Evolutionary conservation across 2,113 vertebrate genomes (phyloP).

Genomic region (Strigops habroptila): DNA sequence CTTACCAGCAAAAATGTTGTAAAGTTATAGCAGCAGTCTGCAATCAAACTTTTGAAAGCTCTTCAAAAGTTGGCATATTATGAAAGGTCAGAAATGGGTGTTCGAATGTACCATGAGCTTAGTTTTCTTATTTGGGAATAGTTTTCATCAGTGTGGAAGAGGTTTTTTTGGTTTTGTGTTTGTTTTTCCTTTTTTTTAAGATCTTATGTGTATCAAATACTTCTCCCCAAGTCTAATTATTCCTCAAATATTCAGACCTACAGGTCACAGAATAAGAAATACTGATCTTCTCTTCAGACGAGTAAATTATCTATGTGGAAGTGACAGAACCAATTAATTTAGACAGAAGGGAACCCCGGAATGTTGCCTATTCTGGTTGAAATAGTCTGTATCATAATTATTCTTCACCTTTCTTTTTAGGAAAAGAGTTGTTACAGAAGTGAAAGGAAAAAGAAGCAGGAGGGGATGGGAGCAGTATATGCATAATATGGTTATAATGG

Average conservation of each 20-base stretch:
- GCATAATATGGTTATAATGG: background rate
- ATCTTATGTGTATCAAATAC: background rate
- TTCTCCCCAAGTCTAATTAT: background rate
- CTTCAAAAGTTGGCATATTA: background rate
- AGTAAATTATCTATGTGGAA: background rate
- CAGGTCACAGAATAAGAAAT: background rate
- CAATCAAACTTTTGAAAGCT: background rate
- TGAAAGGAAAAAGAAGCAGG: background rate
- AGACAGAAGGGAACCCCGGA: background rate
- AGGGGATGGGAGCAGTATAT: fast-evolving
- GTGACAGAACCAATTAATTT: background rate
- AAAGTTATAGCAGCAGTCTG: background rate
- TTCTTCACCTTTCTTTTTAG: background rate
- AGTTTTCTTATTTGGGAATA: background rate
- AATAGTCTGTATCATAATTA: background rate
- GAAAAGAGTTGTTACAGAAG: background rate
- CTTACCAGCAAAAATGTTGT: background rate
- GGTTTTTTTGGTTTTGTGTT: background rate
- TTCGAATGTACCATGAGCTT: background rate
- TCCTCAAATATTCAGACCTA: background rate
- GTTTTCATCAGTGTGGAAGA: background rate
- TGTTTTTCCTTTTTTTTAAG: background rate
- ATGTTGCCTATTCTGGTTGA: background rate
- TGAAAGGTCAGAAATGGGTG: background rate
- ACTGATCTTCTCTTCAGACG: background rate